Conservation (phyloP, 2,797 vertebrate species). For the Sebastes reedi region DNA sequence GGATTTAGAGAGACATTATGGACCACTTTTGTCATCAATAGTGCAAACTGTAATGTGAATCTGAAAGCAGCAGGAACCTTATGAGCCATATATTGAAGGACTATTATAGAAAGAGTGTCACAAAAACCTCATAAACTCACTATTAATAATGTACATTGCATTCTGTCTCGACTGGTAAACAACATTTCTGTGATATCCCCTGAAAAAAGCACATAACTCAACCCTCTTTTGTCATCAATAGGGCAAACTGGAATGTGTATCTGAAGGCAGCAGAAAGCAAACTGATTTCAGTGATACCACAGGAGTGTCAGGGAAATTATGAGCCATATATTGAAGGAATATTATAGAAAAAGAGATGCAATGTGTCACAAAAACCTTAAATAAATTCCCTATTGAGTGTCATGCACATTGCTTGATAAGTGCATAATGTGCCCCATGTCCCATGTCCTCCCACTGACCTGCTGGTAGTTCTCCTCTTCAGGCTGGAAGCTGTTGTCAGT, state of each 20-base stretch:
- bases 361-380: not conserved
- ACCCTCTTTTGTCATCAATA: conserved; percentile 5
- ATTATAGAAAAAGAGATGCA: not conserved
- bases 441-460: conserved; percentile 80
- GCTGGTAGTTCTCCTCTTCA: conserved; percentile 87
- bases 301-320: not conserved
- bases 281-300: not conserved
- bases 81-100: not conserved
- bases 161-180: too few relatives aligned
- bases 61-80: not conserved
- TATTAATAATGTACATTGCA: not conserved
- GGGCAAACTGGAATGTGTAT: not conserved
- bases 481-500: conserved; percentile 86
- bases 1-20: not conserved
- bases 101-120: not conserved
- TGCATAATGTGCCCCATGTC: not conserved
- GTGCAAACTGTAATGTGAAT: not conserved
- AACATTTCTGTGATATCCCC: too few relatives aligned
- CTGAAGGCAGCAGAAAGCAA: not conserved
- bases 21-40: conserved; percentile 9
- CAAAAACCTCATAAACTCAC: not conserved
- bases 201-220: too few relatives aligned
- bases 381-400: not conserved
- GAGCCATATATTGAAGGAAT: not conserved
- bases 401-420: not conserved